Evolutionary conservation across 2,888 invertebrate species (phyloP), one percentile per base, ranked within the genome.

Genomic region (Magallana nippona): DNA sequence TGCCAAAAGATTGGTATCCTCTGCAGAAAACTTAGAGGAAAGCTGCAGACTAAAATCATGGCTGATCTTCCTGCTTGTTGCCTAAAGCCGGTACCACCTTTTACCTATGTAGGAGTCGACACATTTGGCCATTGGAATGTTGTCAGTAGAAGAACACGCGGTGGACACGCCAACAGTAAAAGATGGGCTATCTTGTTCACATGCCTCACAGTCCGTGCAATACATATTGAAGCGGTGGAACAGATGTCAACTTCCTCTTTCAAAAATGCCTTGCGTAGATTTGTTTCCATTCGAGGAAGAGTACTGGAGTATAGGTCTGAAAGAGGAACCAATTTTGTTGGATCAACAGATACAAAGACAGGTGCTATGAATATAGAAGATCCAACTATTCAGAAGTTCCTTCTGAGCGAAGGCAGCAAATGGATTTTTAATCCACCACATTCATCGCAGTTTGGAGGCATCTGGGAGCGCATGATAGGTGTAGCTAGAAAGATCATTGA

Each of bases 151-250:
- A 19, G 58, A 10, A 86, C 86, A 17, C 44, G 86, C 55, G 85
- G 86, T n/a, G 84, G 86, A 3, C 77, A 58, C 10, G 83, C 86
- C 8, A 79, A 32, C 32, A 32, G 32, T 32, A 84, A 88, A 58
- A 62, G 87, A 13, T 88, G 88, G 88, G 87, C 85, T 8, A 78
- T 87, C 1, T n/a, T 88, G 8, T 86, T 87, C 22, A 87, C 87
- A 0, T 88, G 88, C 27, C 57, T 87, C 13, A 56, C 58, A 1
- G 79, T 71, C 8, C 57, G 85, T 15, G 87, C 87, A 2, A 22
- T 86, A 0, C 88, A 88, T 58, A 84, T 87, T 5, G 87, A 88
- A 62, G 63, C 85, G 27, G 44, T 86, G 0, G 86, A 88, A 60
- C 83, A 85, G 11, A 84, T 88, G 85, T 71, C 32, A 11, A 44